Percentiles rank a stretch among this genome's conserved stretches.
Conservation (phyloP, 2,797 vertebrate species). For the Oceanodroma leucorhoa region DNA sequence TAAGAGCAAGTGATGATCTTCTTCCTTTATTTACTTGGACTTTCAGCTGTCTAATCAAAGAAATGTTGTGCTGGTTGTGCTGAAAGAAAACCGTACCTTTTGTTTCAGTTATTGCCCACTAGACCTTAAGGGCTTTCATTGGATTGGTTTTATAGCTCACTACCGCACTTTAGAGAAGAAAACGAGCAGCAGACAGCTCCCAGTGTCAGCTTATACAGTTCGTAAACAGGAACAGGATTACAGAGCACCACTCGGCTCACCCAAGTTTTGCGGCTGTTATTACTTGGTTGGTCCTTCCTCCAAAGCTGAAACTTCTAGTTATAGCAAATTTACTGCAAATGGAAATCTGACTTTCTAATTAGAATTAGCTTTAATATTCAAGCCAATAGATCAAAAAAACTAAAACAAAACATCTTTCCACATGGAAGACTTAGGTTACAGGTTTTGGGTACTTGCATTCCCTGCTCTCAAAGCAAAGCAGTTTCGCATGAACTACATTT, state of each 20-base stretch:
- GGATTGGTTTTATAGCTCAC: conserved; percentile 46
- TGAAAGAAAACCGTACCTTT: conserved; percentile 54
- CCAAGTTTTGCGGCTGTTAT: background rate
- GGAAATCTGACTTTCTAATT: background rate
- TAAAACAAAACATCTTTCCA: background rate
- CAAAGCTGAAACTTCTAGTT: background rate
- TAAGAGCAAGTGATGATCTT: conserved; percentile 59
- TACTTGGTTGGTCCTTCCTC: background rate
- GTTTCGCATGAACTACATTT: background rate
- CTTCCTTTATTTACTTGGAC: conserved; percentile 64
- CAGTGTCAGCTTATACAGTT: background rate
- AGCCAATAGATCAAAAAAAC: background rate
- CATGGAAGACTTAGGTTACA: background rate
- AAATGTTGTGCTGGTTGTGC: conserved; percentile 30
- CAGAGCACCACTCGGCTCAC: background rate
- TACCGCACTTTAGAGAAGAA: conserved; percentile 16
- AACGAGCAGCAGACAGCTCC: background rate
- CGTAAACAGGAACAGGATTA: background rate
- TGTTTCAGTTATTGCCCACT: conserved; percentile 64
- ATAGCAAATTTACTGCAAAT: background rate
- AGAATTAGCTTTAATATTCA: background rate
- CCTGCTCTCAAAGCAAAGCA: background rate
- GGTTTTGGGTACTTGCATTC: background rate
- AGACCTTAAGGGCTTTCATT: conserved; percentile 49
- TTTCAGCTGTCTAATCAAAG: conserved; percentile 60